Percentiles rank a stretch among this genome's conserved stretches.
Conservation (phyloP, 2,797 vertebrate genomes). For the Threskiornis aethiopicus region DNA sequence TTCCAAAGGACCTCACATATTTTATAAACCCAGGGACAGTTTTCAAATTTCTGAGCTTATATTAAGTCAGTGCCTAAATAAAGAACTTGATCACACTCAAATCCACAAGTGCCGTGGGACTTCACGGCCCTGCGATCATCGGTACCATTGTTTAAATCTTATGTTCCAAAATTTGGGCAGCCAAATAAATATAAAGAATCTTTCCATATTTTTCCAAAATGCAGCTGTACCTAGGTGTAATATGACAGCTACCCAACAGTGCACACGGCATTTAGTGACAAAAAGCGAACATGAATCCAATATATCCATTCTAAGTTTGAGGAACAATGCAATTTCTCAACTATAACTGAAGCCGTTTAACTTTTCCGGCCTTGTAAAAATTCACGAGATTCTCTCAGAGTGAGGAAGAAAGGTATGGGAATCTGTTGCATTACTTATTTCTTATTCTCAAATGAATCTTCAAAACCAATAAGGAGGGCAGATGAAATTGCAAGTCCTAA, state of each 20-base stretch:
- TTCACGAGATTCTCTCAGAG: background rate
- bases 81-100: background rate
- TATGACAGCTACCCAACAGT: background rate
- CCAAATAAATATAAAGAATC: background rate
- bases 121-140: background rate
- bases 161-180: background rate
- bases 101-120: background rate
- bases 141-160: background rate
- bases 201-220: background rate
- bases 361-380: background rate
- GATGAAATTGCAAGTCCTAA: slow-evolving; percentile 19
- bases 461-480: background rate
- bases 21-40: background rate
- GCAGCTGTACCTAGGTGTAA: background rate
- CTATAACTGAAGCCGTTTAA: background rate
- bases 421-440: background rate
- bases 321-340: background rate
- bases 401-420: background rate
- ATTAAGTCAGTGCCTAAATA: background rate
- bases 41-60: background rate
- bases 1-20: background rate
- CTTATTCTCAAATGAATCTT: slow-evolving; percentile 14
- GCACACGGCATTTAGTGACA: background rate
- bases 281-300: background rate
- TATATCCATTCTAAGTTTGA: background rate